These are phyloP conservation scores for Valencia hispanica DNA, from an alignment of 2,797 vertebrate species.

Conservation along the genomic window DNA sequence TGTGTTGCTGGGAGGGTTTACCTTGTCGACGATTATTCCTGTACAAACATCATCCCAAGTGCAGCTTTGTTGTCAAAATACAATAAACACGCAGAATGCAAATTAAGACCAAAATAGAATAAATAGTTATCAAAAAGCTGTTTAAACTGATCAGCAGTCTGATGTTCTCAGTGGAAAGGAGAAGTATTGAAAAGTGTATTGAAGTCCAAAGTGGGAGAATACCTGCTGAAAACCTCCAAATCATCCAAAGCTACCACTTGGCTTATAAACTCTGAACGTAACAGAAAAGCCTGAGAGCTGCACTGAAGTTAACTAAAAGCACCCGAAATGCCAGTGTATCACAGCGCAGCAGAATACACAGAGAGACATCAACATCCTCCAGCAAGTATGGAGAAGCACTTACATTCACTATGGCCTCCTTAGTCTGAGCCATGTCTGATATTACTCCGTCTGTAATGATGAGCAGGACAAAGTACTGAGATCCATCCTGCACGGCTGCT, in stretches of 20 bases:
- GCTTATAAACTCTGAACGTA: slow-evolving; percentile 49
- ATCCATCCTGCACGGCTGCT: slow-evolving; percentile 88
- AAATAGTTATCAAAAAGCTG: background rate
- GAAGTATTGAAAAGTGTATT: slow-evolving; percentile 37
- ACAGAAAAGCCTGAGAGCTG: slow-evolving; percentile 37
- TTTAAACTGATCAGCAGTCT: background rate
- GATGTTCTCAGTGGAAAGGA: slow-evolving; percentile 33
- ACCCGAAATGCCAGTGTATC: slow-evolving; percentile 27
- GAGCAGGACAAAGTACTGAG: slow-evolving; percentile 95
- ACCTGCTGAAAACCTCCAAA: slow-evolving; percentile 58
- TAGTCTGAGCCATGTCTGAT: slow-evolving; percentile 98
- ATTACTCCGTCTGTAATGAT: slow-evolving; percentile 98
- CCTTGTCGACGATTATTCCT: slow-evolving; percentile 24
- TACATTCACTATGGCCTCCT: slow-evolving; percentile 97
- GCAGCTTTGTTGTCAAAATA: slow-evolving; percentile 1
- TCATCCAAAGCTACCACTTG: slow-evolving; percentile 49
- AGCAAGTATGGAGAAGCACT: slow-evolving; percentile 69
- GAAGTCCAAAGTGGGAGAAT: slow-evolving; percentile 41
- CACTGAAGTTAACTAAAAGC: slow-evolving; percentile 38
- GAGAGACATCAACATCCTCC: slow-evolving; percentile 14
- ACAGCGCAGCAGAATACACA: slow-evolving; percentile 5
- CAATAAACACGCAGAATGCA: slow-evolving; percentile 10
- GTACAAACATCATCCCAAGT: slow-evolving; percentile 7
- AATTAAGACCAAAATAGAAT: background rate
- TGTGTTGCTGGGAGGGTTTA: slow-evolving; percentile 68